Evolutionary conservation across 2,888 invertebrate genomes (phyloP).

Genomic region (Thymelicus sylvestris): DNA sequence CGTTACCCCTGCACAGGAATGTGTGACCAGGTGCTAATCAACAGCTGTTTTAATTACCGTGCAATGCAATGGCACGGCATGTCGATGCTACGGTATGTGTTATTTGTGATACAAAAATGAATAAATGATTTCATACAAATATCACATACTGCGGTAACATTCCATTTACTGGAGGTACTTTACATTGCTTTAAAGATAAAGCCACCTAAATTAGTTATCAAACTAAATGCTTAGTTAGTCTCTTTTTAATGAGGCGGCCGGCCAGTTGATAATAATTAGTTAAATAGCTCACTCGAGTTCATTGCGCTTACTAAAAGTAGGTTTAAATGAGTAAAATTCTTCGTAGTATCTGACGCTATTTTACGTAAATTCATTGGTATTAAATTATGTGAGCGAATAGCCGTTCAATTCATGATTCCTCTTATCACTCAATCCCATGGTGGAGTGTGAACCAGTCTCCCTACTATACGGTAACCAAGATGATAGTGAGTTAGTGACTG

Average conservation of each 20-base stretch:
- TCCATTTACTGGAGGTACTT: not conserved
- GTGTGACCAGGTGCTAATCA: not conserved
- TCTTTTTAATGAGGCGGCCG: conserved; percentile 9
- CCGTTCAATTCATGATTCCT: too few relatives aligned
- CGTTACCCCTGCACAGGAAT: not conserved
- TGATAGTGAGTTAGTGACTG: too few relatives aligned
- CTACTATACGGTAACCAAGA: too few relatives aligned
- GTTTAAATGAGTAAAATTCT: not conserved
- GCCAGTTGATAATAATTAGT: conserved; percentile 9
- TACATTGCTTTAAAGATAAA: not conserved
- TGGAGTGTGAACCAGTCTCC: too few relatives aligned
- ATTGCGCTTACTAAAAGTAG: not conserved
- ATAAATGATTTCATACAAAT: too few relatives aligned
- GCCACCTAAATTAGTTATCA: conserved; percentile 3
- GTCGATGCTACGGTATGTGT: not conserved
- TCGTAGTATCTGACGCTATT: too few relatives aligned
- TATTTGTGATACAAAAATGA: too few relatives aligned
- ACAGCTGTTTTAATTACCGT: conserved; percentile 4
- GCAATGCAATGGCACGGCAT: not conserved
- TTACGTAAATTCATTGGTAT: too few relatives aligned
- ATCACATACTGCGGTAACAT: too few relatives aligned
- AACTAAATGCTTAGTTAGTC: conserved; percentile 11
- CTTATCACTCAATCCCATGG: too few relatives aligned
- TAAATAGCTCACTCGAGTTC: not conserved
- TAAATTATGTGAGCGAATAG: too few relatives aligned